Conservation (phyloP, 2,797 vertebrate species). For the Sebastes hubbsi region DNA sequence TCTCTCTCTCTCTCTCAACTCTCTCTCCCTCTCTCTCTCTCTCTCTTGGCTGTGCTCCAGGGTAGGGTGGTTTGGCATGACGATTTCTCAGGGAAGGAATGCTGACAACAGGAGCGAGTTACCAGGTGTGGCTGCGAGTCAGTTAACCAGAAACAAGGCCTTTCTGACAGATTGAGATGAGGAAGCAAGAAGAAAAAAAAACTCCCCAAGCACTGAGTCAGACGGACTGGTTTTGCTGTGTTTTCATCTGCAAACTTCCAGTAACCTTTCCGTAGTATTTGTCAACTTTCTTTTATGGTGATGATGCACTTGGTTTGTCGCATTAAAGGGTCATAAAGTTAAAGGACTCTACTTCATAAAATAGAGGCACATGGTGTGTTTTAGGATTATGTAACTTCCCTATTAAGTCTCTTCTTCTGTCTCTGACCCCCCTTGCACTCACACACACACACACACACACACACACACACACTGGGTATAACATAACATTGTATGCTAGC, state of each 20-base stretch:
- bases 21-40: slow-evolving; percentile 9
- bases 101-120: slow-evolving; percentile 84
- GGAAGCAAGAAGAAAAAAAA: slow-evolving; percentile 40
- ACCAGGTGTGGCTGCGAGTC: slow-evolving; percentile 88
- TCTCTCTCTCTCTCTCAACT: slow-evolving; percentile 48
- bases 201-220: slow-evolving; percentile 26
- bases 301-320: background rate
- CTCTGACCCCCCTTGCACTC: background rate
- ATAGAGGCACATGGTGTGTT: background rate
- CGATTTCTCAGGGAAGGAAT: slow-evolving; percentile 86
- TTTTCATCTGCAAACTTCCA: slow-evolving; percentile 33
- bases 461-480: slow-evolving; percentile 27
- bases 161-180: slow-evolving; percentile 70
- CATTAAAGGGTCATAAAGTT: slow-evolving; percentile 4
- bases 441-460: background rate
- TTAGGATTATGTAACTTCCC: slow-evolving; percentile 20
- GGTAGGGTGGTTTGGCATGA: slow-evolving; percentile 83
- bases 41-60: slow-evolving; percentile 83
- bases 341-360: slow-evolving; percentile 12
- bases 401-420: background rate
- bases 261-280: background rate
- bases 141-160: slow-evolving; percentile 84
- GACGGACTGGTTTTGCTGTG: slow-evolving; percentile 48
- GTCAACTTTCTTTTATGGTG: background rate
- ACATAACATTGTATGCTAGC: slow-evolving; percentile 53